phyloP scores from a whole-genome alignment of 2,888 invertebrate genomes.

The Trachelus iudaicus region DNA sequence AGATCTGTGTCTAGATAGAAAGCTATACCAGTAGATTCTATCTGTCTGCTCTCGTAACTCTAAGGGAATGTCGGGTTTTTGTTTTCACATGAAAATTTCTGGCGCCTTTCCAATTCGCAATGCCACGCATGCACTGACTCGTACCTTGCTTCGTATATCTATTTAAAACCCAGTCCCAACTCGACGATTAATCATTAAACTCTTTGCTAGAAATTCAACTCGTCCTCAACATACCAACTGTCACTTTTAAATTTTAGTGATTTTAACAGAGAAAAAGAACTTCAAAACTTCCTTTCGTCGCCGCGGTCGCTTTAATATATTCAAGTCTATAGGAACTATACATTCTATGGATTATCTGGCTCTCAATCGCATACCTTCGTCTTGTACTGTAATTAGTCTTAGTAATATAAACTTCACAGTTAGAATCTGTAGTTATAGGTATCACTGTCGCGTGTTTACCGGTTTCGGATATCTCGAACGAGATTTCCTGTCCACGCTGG shows the following conservation, averaged over 20 bases:
- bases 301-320: not conserved
- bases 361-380: not conserved
- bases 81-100: slow-evolving; percentile 31
- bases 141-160: slow-evolving; percentile 45
- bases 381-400: not conserved
- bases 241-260: not conserved
- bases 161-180: slow-evolving; percentile 48
- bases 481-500: not conserved
- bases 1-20: not conserved
- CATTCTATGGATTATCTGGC: not conserved
- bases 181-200: slow-evolving; percentile 48
- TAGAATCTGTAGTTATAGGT: not conserved
- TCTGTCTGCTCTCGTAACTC: not conserved
- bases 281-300: not conserved
- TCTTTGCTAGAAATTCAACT: not conserved
- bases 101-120: slow-evolving; percentile 44
- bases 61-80: not conserved
- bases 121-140: slow-evolving; percentile 37
- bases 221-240: not conserved
- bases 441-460: not conserved
- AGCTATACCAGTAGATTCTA: not conserved
- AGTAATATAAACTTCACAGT: not conserved
- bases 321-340: not conserved
- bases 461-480: not conserved
- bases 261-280: not conserved